Evolutionary conservation across 2,113 vertebrate genomes (phyloP).

Genomic region (Glaucomys volans): DNA sequence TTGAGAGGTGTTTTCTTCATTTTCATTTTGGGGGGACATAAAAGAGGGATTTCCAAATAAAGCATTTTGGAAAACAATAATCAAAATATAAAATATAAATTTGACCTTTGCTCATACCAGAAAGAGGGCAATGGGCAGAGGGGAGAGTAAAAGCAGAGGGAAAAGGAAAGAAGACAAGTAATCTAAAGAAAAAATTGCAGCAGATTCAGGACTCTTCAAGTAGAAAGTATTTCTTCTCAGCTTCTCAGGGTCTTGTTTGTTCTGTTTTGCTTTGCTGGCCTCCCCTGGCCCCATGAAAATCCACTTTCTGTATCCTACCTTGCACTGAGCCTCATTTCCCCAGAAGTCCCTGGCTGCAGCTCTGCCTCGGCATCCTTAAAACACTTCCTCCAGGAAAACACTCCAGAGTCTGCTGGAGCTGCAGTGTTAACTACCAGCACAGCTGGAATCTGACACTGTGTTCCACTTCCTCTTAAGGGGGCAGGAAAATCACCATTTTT

Average conservation of each 20-base stretch:
- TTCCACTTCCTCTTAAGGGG: conserved; percentile 12
- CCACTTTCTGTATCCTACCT: neutral
- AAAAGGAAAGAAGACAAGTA: neutral
- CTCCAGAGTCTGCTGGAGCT: neutral
- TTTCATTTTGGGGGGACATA: neutral
- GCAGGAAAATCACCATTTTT: conserved; percentile 29
- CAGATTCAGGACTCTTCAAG: neutral
- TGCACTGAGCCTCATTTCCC: neutral
- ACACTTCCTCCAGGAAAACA: neutral
- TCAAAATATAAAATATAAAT: neutral
- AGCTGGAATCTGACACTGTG: neutral
- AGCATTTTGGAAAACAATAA: neutral
- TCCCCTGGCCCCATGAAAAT: neutral
- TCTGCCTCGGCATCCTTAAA: neutral
- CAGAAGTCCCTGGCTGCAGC: neutral
- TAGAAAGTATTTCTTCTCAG: neutral
- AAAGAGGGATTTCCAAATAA: neutral
- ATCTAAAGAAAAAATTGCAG: neutral
- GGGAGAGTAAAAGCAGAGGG: neutral
- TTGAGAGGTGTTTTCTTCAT: neutral
- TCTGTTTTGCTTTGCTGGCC: conserved; percentile 30
- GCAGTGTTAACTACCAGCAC: neutral
- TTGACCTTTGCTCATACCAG: no score
- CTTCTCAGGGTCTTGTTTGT: neutral
- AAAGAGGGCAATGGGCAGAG: neutral